A percentile compares a stretch with the other conserved stretches of the same genome.
Conservation (phyloP, 2,797 vertebrate genomes). For the Lagodon rhomboides region DNA sequence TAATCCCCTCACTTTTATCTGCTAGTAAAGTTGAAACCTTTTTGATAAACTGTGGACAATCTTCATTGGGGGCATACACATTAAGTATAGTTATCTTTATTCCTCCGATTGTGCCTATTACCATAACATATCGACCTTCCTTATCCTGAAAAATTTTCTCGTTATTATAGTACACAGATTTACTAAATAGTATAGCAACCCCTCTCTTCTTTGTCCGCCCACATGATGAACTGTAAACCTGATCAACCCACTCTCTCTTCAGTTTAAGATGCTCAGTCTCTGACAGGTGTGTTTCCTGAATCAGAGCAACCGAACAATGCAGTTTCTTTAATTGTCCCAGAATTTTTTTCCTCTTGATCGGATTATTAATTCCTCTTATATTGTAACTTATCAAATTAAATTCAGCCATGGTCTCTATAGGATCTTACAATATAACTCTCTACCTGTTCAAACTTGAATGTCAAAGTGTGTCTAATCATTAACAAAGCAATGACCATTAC, state of each 20-base stretch:
- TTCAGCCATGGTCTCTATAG: neutral
- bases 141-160: no score
- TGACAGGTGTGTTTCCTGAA: no score
- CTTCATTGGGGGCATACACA: constrained; percentile 4
- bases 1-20: neutral
- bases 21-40: neutral
- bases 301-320: no score
- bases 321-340: no score
- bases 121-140: neutral
- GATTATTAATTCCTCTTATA: no score
- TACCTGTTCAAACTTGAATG: neutral
- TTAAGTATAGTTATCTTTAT: neutral
- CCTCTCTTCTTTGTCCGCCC: no score
- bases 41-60: neutral
- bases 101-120: neutral
- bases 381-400: neutral
- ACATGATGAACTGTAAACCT: no score
- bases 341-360: no score
- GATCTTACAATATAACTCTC: neutral
- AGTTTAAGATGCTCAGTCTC: no score
- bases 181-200: no score
- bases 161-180: no score
- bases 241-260: no score
- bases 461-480: neutral
- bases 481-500: neutral